These are phyloP conservation scores for Pseudolaguvia tuberculata DNA, from an alignment of 2,113 vertebrate genomes.

Conservation along the genomic window DNA sequence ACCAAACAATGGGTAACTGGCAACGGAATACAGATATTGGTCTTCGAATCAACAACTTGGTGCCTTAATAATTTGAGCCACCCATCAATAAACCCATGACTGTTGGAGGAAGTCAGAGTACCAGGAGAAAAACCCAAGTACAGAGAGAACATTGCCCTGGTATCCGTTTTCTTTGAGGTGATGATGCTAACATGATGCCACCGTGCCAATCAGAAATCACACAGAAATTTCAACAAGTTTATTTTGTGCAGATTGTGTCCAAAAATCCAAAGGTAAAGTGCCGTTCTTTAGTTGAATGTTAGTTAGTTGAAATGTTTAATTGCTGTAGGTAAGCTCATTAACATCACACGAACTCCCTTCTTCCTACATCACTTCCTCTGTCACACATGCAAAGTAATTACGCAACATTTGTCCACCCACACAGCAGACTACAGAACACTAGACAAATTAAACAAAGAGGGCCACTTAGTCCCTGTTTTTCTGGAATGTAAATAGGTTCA, in stretches of 20 bases:
- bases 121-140: no score
- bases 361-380: not conserved
- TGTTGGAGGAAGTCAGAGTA: no score
- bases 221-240: no score
- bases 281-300: not conserved
- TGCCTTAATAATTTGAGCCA: no score
- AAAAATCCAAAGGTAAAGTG: not conserved
- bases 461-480: constrained; percentile 57
- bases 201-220: no score
- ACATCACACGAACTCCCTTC: not conserved
- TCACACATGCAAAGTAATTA: constrained; percentile 14
- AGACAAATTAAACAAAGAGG: constrained; percentile 46
- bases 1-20: no score
- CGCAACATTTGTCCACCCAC: constrained; percentile 44
- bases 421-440: constrained; percentile 43
- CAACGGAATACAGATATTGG: no score
- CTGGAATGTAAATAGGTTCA: constrained; percentile 50
- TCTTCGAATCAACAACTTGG: no score
- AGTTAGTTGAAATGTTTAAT: not conserved
- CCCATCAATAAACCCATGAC: no score
- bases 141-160: no score
- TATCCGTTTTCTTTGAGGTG: no score
- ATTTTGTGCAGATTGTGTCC: not conserved
- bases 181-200: no score
- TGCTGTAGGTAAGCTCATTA: not conserved